Evolutionary conservation across 2,113 vertebrate genomes (phyloP), one percentile per base, ranked within the genome.

Genomic region (Hiodon tergisus): DNA sequence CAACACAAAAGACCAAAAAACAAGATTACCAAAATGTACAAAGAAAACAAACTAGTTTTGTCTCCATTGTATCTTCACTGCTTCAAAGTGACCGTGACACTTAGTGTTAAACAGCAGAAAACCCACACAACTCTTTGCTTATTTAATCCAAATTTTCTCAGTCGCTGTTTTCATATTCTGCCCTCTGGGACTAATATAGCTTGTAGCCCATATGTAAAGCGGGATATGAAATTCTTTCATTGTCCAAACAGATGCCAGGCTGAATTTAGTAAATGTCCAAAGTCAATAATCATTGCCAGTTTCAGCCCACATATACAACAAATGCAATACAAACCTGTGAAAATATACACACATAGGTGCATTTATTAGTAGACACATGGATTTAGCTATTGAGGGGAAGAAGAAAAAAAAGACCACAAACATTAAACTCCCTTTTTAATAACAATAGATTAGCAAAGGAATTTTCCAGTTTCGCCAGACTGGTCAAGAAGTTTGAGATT

Each of bases 391-490:
- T 31, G 31, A 31, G 31, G 31, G 31, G 31, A 31, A 31, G 31
- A 31, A 31, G 31, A 31, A 31, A 1, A 31, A 31, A 31, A 31
- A 31, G 31, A 31, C 31, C 5, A 69, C 52, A 53, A 14, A 53
- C 11, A 54, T 16, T 54, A 52, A 17, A 53, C 51, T 54, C n/a
- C 6, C 67, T 69, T 69, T 69, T 16, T 13, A 53, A 69, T 54
- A 69, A 69, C 52, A 51, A 52, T 46, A 6, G 6, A 69, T 54
- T 16, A 3, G 52, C 52, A 69, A 10, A 48, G 48, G 48, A 69
- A 69, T 69, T 69, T 54, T 69, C 50, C 48, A 54, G 48, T 10
- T 46, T 52, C n/a, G 6, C n/a, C 53, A 66, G 63, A 66, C 63
- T 47, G 46, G 63, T 66, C 63, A 47, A 16, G 11, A 16, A 46